Evolutionary conservation across 2,113 vertebrate genomes (phyloP).

Genomic region (Cromileptes altivelis): DNA sequence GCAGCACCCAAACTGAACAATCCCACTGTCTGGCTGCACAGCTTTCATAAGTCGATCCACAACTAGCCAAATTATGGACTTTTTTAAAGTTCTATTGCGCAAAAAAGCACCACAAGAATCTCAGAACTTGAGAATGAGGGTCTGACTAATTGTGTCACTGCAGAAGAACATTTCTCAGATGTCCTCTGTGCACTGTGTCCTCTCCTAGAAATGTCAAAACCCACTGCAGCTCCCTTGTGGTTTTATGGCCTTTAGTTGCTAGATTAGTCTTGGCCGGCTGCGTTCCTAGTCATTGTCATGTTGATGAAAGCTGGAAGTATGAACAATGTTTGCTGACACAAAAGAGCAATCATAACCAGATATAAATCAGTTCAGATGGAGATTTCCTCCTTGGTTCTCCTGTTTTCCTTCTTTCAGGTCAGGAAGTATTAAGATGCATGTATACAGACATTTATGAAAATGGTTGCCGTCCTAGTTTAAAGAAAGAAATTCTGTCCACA

Average conservation of each 20-base stretch:
- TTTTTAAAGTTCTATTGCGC: not conserved
- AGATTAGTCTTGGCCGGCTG: not conserved
- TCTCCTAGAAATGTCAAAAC: conserved; percentile 40
- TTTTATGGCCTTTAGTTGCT: conserved; percentile 43
- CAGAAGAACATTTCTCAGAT: conserved; percentile 2
- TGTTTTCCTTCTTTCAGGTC: not conserved
- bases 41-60: not conserved
- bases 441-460: too few species aligned
- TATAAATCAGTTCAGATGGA: not conserved
- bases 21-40: not conserved
- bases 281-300: conserved; percentile 15
- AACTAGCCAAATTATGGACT: not conserved
- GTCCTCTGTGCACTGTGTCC: not conserved
- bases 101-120: not conserved
- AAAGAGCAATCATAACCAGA: not conserved
- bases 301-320: not conserved
- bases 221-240: conserved; percentile 10
- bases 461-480: too few species aligned
- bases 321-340: not conserved
- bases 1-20: not conserved
- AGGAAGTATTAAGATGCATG: not conserved
- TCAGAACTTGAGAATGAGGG: too few species aligned
- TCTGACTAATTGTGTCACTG: not conserved
- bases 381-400: not conserved
- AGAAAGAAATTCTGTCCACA: too few species aligned